Evolutionary conservation across 2,797 vertebrate species (phyloP), one percentile per base, ranked within the genome.

Genomic region (Dryobates pubescens): DNA sequence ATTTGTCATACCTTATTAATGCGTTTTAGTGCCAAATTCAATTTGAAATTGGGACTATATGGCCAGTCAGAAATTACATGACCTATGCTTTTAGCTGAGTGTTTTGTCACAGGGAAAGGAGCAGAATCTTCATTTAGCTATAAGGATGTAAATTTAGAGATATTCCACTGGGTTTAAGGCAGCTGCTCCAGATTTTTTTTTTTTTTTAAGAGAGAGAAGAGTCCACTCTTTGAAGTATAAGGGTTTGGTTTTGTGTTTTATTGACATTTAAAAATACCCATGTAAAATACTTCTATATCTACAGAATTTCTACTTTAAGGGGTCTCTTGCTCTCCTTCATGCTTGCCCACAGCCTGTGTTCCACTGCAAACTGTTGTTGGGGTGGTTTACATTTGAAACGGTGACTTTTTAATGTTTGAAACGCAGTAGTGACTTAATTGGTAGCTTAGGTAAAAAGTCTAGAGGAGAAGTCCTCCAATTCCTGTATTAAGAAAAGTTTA

Each of bases 1-100:
- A 86, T 90, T 97, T 96, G 94, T 92, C 95, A 91, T 90, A 88
- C 67, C 36, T 88, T 94, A 84, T 93, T 96, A 94, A 95, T 91
- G 86, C 80, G 49, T 82, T 83, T 43, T 65, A 92, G 79, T 90
- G 91, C 88, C 84, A 96, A 95, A 95, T 94, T 95, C 91, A 86
- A 64, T 96, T 67, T 93, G 81, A 96, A 96, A 95, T 95, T 71
- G 96, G 89, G 78, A 68, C 84, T 58, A 29, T 75, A 62, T 23
- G 34, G 89, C 81, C 27, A 89, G 88, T 73, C 70, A 71, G 80
- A 92, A 90, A 91, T 93, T 83, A 64, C 65, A 62, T 13, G 78
- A 94, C 65, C 69, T 75, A 1, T 85, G 90, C 68, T 93, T 94
- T 86, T 74, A 92, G 47, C 59, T 86, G 83, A 86, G 59, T 76